Percentiles rank a stretch among this genome's conserved stretches.
Evolutionary conservation across 64 coral and sea anemone species (phyloP).

Genomic region (Catalaphyllia jardinei): DNA sequence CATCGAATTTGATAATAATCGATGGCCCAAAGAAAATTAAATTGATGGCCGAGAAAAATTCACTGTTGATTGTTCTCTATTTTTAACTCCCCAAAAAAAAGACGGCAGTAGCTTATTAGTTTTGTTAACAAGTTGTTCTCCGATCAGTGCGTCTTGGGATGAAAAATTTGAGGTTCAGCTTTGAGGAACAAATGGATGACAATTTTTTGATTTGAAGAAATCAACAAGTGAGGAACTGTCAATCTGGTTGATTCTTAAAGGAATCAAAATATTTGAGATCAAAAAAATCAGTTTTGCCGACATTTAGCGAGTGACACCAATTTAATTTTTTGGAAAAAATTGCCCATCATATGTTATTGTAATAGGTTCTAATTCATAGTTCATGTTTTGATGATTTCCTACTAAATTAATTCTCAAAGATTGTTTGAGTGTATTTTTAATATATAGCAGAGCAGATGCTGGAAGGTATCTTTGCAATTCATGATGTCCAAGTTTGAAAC

Average conservation of each 20-base stretch:
- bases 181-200: neutral
- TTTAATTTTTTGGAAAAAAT: too few species aligned
- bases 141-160: neutral
- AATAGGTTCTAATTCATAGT: neutral
- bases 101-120: neutral
- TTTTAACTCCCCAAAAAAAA: neutral
- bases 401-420: neutral
- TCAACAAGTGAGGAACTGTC: neutral
- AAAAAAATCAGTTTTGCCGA: too few species aligned
- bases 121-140: neutral
- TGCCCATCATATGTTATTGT: neutral
- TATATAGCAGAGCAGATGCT: slow-evolving; percentile 18
- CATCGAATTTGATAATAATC: neutral
- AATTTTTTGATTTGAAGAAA: neutral
- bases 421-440: slow-evolving; percentile 25
- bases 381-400: slow-evolving; percentile 5
- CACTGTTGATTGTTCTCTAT: neutral
- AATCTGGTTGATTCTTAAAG: neutral
- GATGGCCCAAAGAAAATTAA: neutral
- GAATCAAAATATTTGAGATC: neutral
- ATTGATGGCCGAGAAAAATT: neutral
- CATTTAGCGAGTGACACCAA: too few species aligned
- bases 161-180: neutral
- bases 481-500: slow-evolving; percentile 5
- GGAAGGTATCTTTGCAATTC: slow-evolving; percentile 28